phyloP scores from a whole-genome alignment of 2,888 invertebrate genomes.

The Argyra leucocephala region DNA sequence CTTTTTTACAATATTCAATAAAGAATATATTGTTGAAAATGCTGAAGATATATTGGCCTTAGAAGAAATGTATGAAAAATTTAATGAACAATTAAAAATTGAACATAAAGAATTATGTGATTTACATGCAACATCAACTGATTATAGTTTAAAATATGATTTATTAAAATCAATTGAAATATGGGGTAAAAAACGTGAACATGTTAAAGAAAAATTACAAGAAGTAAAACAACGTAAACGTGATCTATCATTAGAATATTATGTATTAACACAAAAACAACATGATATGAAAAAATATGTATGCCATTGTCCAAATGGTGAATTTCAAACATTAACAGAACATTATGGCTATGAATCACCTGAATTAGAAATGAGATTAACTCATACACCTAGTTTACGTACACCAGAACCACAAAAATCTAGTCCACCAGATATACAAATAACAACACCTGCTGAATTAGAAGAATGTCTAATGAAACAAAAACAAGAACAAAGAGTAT shows the following conservation, averaged over 20 bases:
- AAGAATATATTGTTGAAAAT: background rate
- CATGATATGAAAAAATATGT: background rate
- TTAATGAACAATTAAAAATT: slow-evolving; percentile 4
- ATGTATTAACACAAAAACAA: slow-evolving; percentile 6
- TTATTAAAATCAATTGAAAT: slow-evolving; percentile 4
- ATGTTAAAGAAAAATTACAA: background rate
- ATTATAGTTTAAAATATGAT: background rate
- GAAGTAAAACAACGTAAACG: background rate
- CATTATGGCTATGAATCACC: background rate
- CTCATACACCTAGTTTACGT: background rate
- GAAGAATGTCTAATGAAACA: background rate
- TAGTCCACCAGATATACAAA: background rate
- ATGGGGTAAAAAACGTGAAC: slow-evolving; percentile 4
- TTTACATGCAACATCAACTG: background rate
- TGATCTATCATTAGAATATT: slow-evolving; percentile 1
- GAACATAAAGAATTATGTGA: slow-evolving; percentile 1
- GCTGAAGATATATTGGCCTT: background rate
- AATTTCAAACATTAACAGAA: background rate
- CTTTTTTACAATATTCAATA: background rate
- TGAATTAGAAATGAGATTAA: background rate
- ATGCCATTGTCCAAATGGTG: background rate
- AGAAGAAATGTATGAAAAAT: slow-evolving; percentile 3
- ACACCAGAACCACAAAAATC: background rate
- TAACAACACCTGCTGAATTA: background rate
- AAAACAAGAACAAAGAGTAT: background rate